Evolutionary conservation across 2,113 vertebrate genomes (phyloP).

Genomic region (Myanophis thanlyinensis): DNA sequence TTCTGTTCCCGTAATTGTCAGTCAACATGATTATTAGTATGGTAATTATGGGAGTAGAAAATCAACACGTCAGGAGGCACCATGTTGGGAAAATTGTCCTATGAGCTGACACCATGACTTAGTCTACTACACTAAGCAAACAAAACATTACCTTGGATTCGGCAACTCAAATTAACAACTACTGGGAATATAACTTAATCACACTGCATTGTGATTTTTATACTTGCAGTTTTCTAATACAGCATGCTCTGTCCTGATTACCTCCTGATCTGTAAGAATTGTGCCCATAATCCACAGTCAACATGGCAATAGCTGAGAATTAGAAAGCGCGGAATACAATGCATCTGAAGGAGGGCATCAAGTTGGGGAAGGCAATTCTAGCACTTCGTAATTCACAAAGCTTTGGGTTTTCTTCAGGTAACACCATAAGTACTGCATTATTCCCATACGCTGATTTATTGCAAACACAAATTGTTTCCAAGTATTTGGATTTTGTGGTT

Average conservation of each 20-base stretch:
- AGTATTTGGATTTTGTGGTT: background rate
- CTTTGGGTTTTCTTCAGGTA: background rate
- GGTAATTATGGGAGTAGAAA: background rate
- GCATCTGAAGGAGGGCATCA: background rate
- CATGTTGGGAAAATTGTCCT: background rate
- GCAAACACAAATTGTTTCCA: background rate
- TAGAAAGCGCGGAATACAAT: background rate
- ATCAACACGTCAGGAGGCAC: background rate
- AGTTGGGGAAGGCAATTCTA: background rate
- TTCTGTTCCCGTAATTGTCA: background rate
- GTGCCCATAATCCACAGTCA: background rate
- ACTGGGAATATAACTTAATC: background rate
- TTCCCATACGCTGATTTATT: background rate
- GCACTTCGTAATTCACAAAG: background rate
- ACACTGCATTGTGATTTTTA: constrained; percentile 16
- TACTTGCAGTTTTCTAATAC: background rate
- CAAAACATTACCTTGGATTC: constrained; percentile 10
- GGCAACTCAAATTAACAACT: constrained; percentile 7
- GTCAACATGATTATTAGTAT: background rate
- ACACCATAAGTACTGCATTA: background rate
- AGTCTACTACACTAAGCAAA: constrained; percentile 20
- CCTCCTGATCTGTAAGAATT: background rate
- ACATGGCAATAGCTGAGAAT: background rate
- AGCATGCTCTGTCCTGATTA: background rate
- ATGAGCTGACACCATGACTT: background rate